phyloP scores from a whole-genome alignment of 2,113 vertebrate genomes.

The Mystacornis crossleyi region DNA sequence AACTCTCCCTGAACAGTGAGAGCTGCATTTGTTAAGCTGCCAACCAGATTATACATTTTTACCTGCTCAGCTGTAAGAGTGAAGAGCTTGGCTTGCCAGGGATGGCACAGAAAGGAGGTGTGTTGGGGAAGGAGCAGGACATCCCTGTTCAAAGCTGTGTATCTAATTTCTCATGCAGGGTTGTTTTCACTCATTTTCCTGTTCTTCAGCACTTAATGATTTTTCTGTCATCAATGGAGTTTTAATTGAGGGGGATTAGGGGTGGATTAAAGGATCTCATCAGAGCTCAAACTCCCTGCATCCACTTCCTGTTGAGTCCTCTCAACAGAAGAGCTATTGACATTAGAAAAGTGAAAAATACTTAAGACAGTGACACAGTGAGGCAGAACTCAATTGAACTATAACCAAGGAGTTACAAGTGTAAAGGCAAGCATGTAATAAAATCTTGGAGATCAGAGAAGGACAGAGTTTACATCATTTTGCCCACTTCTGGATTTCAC shows the following conservation, averaged over 20 bases:
- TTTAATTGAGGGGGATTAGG: conserved; percentile 76
- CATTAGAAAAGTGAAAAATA: conserved; percentile 64
- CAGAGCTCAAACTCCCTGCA: conserved; percentile 51
- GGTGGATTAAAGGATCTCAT: conserved; percentile 75
- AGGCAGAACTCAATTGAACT: conserved; percentile 26
- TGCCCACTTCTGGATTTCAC: background rate
- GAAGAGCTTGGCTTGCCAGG: background rate
- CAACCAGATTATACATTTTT: background rate
- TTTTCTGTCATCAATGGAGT: conserved; percentile 70
- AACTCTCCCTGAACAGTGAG: background rate
- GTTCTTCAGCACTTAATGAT: conserved; percentile 69
- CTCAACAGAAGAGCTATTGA: conserved; percentile 67
- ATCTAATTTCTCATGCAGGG: conserved; percentile 52
- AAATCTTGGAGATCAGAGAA: background rate
- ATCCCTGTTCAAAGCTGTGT: background rate
- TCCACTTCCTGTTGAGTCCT: conserved; percentile 69
- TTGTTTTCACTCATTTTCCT: conserved; percentile 64
- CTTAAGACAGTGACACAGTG: conserved; percentile 15
- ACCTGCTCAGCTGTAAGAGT: background rate
- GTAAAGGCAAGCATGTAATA: background rate
- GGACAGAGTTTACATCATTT: background rate
- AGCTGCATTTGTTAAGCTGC: background rate
- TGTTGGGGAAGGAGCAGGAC: background rate
- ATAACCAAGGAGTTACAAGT: background rate
- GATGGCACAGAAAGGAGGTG: background rate